Evolutionary conservation across 2,888 invertebrate species (phyloP), one percentile per base, ranked within the genome.

Genomic region (Lacanobia oleracea): DNA sequence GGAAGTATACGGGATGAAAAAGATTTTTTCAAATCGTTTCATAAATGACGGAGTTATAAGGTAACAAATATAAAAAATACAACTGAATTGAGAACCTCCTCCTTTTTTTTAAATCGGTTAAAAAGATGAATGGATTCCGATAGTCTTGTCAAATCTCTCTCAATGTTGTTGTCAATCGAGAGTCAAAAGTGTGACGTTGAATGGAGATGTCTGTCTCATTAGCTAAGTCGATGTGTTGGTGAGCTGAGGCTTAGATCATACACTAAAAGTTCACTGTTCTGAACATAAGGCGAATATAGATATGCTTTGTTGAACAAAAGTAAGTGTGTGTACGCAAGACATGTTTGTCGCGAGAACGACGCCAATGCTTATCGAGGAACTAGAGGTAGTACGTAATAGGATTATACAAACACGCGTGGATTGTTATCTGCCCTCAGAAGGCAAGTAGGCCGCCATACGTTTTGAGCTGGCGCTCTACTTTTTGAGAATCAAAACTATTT

Each of bases 371-470:
- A 71, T 71, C 60, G 37, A 18, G 16, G 18, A 45, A 37, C 51
- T 33, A 45, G 71, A 70, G n/a, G n/a, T 70, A 69, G 12, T 37
- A 60, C 37, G 23, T 23, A 59, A 12, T 45, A 70, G 37, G 71
- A 61, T 60, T 72, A 70, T 12, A 60, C 51, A 23, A 54, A 61
- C 45, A 60, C 23, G 43, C 48, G 48, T 56, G 37, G 21, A 40
- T 48, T 56, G 27, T 72, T 54, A 56, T 72, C 72, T 61, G 27
- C 27, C 37, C n/a, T 23, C n/a, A 37, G 45, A 21, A 3, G 23
- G 37, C 60, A 61, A 72, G 71, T 72, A 71, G 71, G 72, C 48
- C 61, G 40, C 43, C 33, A n/a, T 23, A 45, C 33, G 16, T 16
- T 59, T 10, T 1, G 33, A 59, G 50, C 56, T 9, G 21, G 16